Base-by-base conservation (phyloP, 1,140 invertebrate species). In the Scaptomyza pallida region DNA sequence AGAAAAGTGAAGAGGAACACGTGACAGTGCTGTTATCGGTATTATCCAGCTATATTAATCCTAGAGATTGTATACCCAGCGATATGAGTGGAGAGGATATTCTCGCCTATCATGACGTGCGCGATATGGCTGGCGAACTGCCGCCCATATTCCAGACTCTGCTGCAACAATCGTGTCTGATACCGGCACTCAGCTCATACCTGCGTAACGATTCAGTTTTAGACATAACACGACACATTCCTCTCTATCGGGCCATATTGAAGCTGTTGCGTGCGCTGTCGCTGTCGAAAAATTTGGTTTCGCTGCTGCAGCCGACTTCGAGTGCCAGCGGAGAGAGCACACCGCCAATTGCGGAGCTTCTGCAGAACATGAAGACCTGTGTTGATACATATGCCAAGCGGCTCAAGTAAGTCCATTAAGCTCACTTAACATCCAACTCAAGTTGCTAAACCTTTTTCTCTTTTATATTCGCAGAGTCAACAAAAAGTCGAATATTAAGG, bases 211-310 rank as follows among this genome's bases (percentile, higher is more conserved):
- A 99, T 91, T 98, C 97, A 92, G 97, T 98, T 50, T 91, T 99
- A 81, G 98, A 99, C 91, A 98, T 99, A 96, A 97, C 97, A 5
- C 94, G 97, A 9, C 97, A 98, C 91, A 97, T 98, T 90, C 97
- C 97, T 5, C 93, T 98, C 44, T 98, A 98, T 92, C 94, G 96
- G 88, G 95, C 97, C 23, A 94, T 98, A 62, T 91, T 98, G 61
- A 94, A 96, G 78, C 92, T 97, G 43, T 93, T 98, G 47, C 93
- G 97, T 67, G 96, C 96, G 3, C 93, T 98, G 72, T 95, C 96
- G 6, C 92, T 94, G 2, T 95, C 94, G 47, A 92, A 92, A 33
- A 93, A 94, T 74, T 89, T 97, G 50, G 93, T 95, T 0, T 93
- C 94, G 19, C 86, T 97, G 10, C 91, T 97, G 1, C 90, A 95